Conservation (phyloP, 2,888 invertebrate species). For the Apodemia mormo region DNA sequence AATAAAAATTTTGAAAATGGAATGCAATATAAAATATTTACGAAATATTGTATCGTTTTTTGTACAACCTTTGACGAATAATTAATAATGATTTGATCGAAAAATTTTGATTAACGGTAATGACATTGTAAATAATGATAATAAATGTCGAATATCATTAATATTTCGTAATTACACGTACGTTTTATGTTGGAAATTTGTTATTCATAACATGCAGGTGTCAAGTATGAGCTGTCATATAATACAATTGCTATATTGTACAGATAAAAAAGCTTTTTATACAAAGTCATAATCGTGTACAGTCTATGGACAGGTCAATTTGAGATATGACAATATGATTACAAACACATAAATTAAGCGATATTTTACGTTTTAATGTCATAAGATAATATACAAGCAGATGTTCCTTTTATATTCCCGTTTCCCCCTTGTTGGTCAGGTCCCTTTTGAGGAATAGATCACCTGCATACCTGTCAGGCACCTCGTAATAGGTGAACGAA, state of each 20-base stretch:
- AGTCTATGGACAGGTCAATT: no score
- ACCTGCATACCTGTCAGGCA: no score
- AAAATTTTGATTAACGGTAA: background rate
- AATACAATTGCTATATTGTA: background rate
- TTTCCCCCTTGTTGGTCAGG: no score
- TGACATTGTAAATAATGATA: background rate
- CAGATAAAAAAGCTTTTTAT: background rate
- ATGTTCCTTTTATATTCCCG: no score
- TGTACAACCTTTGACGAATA: background rate
- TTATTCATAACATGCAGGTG: background rate
- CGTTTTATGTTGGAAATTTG: background rate
- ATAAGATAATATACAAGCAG: no score
- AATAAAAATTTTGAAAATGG: background rate
- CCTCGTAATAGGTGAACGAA: no score
- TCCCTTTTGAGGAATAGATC: no score
- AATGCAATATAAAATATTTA: background rate
- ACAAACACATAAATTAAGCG: no score
- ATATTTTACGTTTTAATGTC: no score
- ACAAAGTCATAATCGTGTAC: background rate
- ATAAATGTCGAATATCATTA: background rate
- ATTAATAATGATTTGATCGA: background rate
- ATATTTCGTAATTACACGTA: background rate
- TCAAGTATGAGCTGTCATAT: background rate
- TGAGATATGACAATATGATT: no score
- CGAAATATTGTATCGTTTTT: background rate